These are phyloP conservation scores for Eurytoma californica DNA, from an alignment of 2,888 invertebrate genomes.

Conservation along the genomic window DNA sequence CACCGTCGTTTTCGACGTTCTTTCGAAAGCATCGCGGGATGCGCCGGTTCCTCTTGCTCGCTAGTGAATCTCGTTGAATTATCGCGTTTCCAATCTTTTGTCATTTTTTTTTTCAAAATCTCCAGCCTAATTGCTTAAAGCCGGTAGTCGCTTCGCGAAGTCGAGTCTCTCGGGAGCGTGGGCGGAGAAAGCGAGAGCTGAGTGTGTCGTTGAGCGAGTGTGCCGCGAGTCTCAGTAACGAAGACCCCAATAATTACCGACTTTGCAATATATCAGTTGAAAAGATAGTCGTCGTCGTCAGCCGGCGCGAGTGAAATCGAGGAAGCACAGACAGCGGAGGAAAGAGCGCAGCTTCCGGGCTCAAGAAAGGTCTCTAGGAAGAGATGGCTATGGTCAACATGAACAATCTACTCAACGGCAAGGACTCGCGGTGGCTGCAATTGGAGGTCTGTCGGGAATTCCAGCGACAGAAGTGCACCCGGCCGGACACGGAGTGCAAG, in stretches of 20 bases:
- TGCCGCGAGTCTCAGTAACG: constrained; percentile 3
- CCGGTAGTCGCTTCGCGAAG: too few relatives aligned
- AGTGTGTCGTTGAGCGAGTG: neutral
- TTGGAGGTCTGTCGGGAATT: constrained; percentile 99
- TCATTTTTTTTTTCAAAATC: too few relatives aligned
- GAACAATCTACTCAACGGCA: constrained; percentile 97
- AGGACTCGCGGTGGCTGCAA: constrained; percentile 99
- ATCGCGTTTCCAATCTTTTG: too few relatives aligned
- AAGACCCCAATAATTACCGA: constrained; percentile 52
- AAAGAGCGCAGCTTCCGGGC: constrained; percentile 47
- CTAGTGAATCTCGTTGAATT: neutral
- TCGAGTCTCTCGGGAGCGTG: neutral
- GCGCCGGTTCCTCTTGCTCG: neutral
- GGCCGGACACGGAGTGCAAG: constrained; percentile 99
- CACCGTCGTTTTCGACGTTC: neutral
- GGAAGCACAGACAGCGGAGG: constrained; percentile 56
- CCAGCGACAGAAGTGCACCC: constrained; percentile 99
- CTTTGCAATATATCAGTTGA: constrained; percentile 61
- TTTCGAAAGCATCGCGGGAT: too few relatives aligned
- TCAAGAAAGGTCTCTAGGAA: constrained; percentile 38
- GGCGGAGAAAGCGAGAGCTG: neutral
- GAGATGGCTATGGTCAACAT: constrained; percentile 95
- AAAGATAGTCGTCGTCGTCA: constrained; percentile 56
- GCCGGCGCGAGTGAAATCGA: constrained; percentile 61
- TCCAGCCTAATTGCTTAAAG: too few relatives aligned